Evolutionary conservation across 2,797 vertebrate species (phyloP).

Genomic region (Siniperca scherzeri): DNA sequence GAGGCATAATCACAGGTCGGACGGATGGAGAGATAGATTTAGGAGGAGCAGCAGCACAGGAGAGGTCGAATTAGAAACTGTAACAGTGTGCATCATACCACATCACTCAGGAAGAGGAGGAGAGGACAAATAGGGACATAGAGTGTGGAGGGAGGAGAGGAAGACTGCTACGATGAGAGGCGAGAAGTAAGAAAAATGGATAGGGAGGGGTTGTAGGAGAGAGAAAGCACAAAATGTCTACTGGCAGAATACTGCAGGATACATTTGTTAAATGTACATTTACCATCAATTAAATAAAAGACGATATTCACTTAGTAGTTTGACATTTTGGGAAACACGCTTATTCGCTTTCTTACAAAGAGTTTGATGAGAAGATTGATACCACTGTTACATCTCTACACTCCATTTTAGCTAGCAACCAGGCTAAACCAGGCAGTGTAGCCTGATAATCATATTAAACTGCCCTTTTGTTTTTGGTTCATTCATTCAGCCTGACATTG

Average conservation of each 20-base stretch:
- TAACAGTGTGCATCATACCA: conserved; percentile 37
- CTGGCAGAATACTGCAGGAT: not conserved
- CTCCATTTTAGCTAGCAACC: no score
- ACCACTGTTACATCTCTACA: no score
- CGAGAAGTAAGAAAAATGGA: not conserved
- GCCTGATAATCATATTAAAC: no score
- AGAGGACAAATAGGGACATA: conserved; percentile 21
- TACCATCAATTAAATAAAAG: not conserved
- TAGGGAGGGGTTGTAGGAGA: not conserved
- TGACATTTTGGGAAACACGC: no score
- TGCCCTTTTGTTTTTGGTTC: no score
- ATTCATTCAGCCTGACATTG: no score
- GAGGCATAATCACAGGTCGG: not conserved
- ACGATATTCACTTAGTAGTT: no score
- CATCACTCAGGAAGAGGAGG: conserved; percentile 22
- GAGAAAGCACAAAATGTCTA: not conserved
- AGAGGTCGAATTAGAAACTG: conserved; percentile 45
- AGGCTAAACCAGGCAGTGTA: no score
- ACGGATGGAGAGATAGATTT: conserved; percentile 7
- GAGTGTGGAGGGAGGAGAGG: not conserved
- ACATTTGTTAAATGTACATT: no score
- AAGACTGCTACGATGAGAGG: not conserved
- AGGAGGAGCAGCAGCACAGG: conserved; percentile 13
- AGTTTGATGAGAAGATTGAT: no score
- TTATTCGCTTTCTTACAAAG: no score